Base-by-base conservation (phyloP, 2,888 invertebrate species). In the Tenthredo amoena region DNA sequence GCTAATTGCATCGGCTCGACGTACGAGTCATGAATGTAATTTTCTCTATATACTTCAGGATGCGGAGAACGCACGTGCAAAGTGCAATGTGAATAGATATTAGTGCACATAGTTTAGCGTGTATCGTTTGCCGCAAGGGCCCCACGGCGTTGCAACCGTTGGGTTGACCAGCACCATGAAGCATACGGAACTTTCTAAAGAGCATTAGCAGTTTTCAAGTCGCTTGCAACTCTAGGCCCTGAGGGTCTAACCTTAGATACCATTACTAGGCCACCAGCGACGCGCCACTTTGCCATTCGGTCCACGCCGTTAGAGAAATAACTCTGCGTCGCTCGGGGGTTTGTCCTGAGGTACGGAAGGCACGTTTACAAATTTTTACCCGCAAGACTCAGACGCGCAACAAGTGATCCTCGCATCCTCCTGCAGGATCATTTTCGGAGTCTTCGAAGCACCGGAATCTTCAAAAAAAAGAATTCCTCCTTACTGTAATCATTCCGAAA, bases 341-440 rank as follows among this genome's bases (percentile, higher is more conserved):
- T 50, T 55, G 77, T 77, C 55, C 50, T 18, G 77, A 74, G 85
- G 86, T 87, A 85, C 77, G 83, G 81, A 86, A 86, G 81, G 87
- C 85, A 85, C 74, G 86, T 84, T 81, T 84, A 82, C 83, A 65
- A 79, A 76, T 77, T 50, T 79, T 74, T 40, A 86, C 21, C 21
- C 18, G 40, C 74, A 12, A 37, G 43, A 40, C 10, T 43, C 12
- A 15, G 72, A 37, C 3, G 72, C 43, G 40, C 31, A 81, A 58
- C 81, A 65, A 81, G 62, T 65, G 65, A 81, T 81, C 40, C 62
- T 37, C 62, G 31, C 34, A 55, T 77, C 21, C 77, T 50, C 21
- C 62, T 37, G 26, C 58, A 43, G 43, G 62, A 62, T 68, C 34
- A 68, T 34, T 68, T 34, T 37, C 26, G 7, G 21, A 18, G 1